Evolutionary conservation across 2,797 vertebrate species (phyloP).

Genomic region (Hypotaenidia philippensis): DNA sequence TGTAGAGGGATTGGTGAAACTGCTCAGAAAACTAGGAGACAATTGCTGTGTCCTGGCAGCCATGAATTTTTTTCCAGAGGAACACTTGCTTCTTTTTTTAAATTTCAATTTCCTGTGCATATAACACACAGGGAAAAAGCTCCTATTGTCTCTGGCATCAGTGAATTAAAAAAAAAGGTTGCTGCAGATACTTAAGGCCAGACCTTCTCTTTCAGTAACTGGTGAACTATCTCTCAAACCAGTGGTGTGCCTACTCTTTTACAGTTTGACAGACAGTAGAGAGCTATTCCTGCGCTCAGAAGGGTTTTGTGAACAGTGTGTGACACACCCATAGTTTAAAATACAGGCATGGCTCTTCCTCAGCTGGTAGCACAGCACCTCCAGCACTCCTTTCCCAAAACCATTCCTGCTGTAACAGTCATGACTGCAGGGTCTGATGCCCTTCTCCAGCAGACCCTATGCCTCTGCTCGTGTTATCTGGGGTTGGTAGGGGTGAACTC

Average conservation of each 20-base stretch:
- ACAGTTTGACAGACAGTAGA: neutral
- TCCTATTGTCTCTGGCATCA: neutral
- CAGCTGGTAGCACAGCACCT: neutral
- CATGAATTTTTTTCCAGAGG: neutral
- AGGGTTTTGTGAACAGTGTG: neutral
- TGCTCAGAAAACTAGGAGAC: neutral
- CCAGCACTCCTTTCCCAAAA: neutral
- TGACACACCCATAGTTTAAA: neutral
- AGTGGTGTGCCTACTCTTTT: accelerated
- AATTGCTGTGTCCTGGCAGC: neutral
- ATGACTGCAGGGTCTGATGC: neutral
- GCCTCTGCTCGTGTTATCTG: neutral
- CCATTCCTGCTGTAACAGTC: neutral
- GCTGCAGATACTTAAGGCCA: neutral
- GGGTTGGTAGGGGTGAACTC: accelerated
- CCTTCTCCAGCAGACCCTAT: neutral
- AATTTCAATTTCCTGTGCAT: neutral
- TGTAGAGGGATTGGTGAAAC: neutral
- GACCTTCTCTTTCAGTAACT: neutral
- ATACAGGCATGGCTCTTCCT: neutral
- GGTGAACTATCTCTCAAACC: neutral
- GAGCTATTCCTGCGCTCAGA: neutral
- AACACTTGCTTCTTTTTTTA: neutral
- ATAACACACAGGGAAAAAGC: neutral
- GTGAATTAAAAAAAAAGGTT: neutral